These are phyloP conservation scores for Semicossyphus pulcher DNA, from an alignment of 2,113 vertebrate species.

Conservation along the genomic window DNA sequence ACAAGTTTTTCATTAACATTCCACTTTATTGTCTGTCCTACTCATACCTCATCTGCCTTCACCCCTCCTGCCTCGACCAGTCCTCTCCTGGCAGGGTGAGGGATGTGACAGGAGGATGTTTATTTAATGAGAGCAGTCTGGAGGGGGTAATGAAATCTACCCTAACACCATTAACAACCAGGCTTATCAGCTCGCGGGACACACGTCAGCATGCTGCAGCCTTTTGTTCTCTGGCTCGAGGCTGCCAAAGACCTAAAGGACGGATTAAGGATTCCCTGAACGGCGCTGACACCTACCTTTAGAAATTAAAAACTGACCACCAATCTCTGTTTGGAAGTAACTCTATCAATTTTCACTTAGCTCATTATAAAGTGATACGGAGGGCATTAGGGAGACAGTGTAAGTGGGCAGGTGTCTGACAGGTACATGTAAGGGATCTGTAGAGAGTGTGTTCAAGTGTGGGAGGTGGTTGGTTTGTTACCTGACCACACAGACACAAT, in stretches of 20 bases:
- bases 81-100: constrained; percentile 62
- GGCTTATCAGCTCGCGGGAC: constrained; percentile 75
- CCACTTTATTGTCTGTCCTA: constrained; percentile 73
- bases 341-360: constrained; percentile 46
- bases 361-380: constrained; percentile 35
- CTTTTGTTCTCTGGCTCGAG: constrained; percentile 72
- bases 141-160: constrained; percentile 84
- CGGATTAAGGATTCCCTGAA: constrained; percentile 49
- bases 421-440: constrained; percentile 59
- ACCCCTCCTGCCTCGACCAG: constrained; percentile 22
- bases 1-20: constrained; percentile 65
- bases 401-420: constrained; percentile 50
- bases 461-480: constrained; percentile 58
- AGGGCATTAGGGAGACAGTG: constrained; percentile 4
- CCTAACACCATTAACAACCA: constrained; percentile 80
- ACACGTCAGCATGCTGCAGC: constrained; percentile 71
- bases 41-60: constrained; percentile 18
- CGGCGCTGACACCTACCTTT: constrained; percentile 22
- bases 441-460: constrained; percentile 43
- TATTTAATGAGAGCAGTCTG: constrained; percentile 84
- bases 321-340: constrained; percentile 38
- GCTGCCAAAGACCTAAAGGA: constrained; percentile 52
- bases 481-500: constrained; percentile 65
- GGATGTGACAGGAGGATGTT: constrained; percentile 81
- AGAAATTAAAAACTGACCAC: constrained; percentile 63